Conservation (phyloP, 2,113 vertebrate species). For the Cyanoramphus novaezelandiae region DNA sequence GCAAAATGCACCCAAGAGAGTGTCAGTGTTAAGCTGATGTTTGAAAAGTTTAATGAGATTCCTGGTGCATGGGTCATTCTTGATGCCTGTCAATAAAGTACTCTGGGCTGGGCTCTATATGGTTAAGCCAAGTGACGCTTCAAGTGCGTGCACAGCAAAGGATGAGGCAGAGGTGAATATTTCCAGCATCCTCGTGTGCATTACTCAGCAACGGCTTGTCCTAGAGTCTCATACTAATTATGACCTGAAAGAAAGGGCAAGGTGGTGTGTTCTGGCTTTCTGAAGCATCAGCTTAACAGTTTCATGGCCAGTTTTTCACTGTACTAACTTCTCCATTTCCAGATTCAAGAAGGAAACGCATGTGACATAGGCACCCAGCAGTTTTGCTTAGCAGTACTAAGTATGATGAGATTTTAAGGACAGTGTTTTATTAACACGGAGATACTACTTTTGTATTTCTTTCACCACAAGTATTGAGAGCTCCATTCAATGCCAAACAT, state of each 20-base stretch:
- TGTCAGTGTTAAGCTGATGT: background rate
- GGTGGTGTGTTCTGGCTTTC: background rate
- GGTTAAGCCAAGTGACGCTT: background rate
- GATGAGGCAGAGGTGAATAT: background rate
- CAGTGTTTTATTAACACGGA: background rate
- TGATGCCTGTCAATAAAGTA: background rate
- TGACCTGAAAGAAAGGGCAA: background rate
- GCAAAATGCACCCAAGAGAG: background rate
- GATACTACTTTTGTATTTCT: background rate
- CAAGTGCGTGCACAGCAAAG: background rate
- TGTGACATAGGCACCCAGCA: background rate
- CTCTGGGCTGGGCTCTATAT: background rate
- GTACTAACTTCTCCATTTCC: background rate
- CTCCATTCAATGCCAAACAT: background rate
- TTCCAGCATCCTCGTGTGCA: background rate
- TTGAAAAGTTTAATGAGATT: background rate
- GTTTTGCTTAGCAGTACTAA: background rate
- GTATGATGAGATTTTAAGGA: background rate
- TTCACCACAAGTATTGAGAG: background rate
- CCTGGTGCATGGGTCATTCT: background rate
- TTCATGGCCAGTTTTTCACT: background rate
- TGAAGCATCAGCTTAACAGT: background rate
- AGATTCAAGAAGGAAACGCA: background rate
- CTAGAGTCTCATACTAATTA: background rate
- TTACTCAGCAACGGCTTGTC: background rate